These are phyloP conservation scores for Cantharis flavilabris DNA, from an alignment of 2,888 invertebrate species.

Conservation along the genomic window DNA sequence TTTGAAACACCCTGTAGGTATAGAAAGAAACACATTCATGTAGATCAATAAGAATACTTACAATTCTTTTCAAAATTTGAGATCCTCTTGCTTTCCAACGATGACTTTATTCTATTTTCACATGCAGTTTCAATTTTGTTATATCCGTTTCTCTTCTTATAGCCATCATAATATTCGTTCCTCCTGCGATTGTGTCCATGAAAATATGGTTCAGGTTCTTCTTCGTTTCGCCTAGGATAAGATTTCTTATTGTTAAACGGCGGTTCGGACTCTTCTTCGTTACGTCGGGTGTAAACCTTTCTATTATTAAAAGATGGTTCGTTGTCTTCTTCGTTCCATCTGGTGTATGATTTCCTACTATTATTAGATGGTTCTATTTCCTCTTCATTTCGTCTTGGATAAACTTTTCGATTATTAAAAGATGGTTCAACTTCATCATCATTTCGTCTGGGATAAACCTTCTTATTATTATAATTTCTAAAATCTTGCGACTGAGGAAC, in stretches of 20 bases:
- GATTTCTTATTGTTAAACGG: slow-evolving; percentile 2
- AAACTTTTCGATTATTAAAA: neutral
- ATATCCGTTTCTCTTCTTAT: neutral
- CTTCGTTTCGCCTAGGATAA: neutral
- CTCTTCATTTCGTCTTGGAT: neutral
- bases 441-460: neutral
- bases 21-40: too few species aligned
- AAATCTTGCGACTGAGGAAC: slow-evolving; percentile 1
- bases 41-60: slow-evolving; percentile 11
- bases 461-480: slow-evolving; percentile 11
- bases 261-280: neutral
- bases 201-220: neutral
- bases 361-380: neutral
- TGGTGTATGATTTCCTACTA: neutral
- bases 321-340: neutral
- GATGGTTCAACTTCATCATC: slow-evolving; percentile 9
- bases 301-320: neutral
- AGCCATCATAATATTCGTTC: neutral
- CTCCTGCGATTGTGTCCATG: neutral
- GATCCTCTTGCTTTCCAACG: neutral
- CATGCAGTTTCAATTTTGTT: neutral
- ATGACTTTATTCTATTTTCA: neutral
- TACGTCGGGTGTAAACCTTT: neutral
- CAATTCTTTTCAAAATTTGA: slow-evolving; percentile 18
- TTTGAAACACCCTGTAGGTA: too few species aligned